Percentiles rank a stretch among this genome's conserved stretches.
Conservation (phyloP, 2,888 invertebrate species). For the Spodoptera littoralis region DNA sequence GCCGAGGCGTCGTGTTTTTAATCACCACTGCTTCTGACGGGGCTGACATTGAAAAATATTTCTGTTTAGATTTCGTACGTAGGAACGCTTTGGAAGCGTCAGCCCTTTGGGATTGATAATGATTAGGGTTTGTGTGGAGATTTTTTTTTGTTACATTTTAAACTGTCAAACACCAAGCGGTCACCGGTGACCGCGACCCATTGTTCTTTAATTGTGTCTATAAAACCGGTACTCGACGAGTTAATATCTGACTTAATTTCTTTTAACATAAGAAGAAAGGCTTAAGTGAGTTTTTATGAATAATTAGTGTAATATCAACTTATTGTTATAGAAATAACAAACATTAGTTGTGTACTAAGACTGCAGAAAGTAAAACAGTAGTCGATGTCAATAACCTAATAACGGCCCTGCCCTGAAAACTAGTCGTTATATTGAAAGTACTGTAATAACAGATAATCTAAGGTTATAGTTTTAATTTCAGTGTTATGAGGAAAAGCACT, state of each 20-base stretch:
- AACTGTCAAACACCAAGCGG: too few species aligned
- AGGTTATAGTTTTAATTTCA: slow-evolving; percentile 12
- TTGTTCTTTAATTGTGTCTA: too few species aligned
- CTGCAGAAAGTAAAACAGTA: too few species aligned
- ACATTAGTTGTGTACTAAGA: too few species aligned
- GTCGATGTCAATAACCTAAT: too few species aligned
- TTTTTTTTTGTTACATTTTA: slow-evolving; percentile 3
- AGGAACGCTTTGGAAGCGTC: background rate
- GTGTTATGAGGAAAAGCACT: slow-evolving; percentile 31
- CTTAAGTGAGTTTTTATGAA: too few species aligned
- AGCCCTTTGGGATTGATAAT: slow-evolving; percentile 20
- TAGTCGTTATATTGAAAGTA: background rate
- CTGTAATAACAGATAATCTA: background rate
- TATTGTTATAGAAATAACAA: too few species aligned
- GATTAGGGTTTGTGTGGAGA: slow-evolving; percentile 14
- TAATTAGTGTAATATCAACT: too few species aligned
- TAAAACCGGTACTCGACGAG: too few species aligned
- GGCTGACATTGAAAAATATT: slow-evolving; percentile 56
- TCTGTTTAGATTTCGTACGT: slow-evolving; percentile 38
- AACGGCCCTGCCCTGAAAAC: background rate
- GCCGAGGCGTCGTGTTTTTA: slow-evolving; percentile 49
- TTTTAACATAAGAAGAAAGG: too few species aligned
- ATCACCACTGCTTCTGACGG: slow-evolving; percentile 53
- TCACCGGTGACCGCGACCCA: too few species aligned
- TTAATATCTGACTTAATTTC: background rate